Percentiles rank a stretch among this genome's conserved stretches.
These are phyloP conservation scores for Plutomurus gul DNA, from an alignment of 1,140 invertebrate genomes.

Conservation along the genomic window DNA sequence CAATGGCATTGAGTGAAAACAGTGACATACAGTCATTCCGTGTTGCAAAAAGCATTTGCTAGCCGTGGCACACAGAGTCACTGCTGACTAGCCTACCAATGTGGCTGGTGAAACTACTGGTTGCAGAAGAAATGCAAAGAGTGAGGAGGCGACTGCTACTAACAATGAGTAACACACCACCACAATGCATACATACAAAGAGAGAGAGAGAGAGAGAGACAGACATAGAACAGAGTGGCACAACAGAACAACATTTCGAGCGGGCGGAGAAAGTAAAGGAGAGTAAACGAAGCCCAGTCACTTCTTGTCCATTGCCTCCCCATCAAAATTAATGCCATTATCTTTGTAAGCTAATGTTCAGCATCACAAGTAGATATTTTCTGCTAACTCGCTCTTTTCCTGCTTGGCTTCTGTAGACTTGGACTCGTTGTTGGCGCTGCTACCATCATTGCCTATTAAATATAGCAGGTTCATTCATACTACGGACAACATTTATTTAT, in stretches of 20 bases:
- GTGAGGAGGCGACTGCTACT: too few species aligned
- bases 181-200: neutral
- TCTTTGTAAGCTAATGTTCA: constrained; percentile 31
- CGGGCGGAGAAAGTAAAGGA: neutral
- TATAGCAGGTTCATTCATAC: too few species aligned
- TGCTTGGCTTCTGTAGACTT: too few species aligned
- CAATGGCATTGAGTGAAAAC: neutral
- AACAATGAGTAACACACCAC: neutral
- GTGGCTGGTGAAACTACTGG: too few species aligned
- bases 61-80: too few species aligned
- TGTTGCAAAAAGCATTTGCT: too few species aligned
- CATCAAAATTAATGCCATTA: constrained; percentile 43
- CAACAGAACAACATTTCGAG: too few species aligned
- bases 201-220: neutral
- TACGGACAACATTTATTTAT: too few species aligned
- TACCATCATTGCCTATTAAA: too few species aligned
- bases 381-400: neutral
- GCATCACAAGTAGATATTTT: constrained; percentile 34
- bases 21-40: neutral
- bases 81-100: too few species aligned
- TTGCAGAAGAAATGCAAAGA: too few species aligned
- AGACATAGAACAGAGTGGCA: neutral
- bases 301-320: neutral
- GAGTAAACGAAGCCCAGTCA: neutral
- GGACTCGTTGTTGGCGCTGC: too few species aligned